Base-by-base conservation (phyloP, 2,888 invertebrate species). In the Pelosia muscerda region DNA sequence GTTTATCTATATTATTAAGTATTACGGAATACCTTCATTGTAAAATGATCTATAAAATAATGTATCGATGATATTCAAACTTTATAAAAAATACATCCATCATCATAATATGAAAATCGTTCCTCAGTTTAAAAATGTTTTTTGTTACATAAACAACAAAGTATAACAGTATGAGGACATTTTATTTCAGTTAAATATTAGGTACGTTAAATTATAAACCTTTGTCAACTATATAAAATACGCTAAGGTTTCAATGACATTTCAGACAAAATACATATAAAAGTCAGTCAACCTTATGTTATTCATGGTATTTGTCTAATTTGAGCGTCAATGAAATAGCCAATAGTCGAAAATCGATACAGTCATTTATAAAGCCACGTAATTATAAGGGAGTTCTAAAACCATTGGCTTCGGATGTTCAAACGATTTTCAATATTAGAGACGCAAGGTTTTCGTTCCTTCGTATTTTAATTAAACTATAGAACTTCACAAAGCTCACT, bases 381-480 rank as follows among this genome's bases (percentile, higher is more conserved):
- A 58, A 53, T 38, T 66, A 11, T 13, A 26, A 65, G 9, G 11
- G 23, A 28, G 34, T 53, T 66, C 23, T 2, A 61, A 66, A 66
- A n/a, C 19, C 42, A 34, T 38, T 31, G 60, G 22, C 23, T 56
- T 38, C 15, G 22, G 60, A 55, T 66, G 49, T 61, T 66, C 31
- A 49, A 38, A 22, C 38, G 56, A 55, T 61, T 61, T 56, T 56
- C 28, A 56, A 56, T 53, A 55, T 42, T 65, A 22, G 55, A 26
- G 56, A n/a, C 56, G 38, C 10, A 38, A 25, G 11, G 22, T 26
- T 65, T 31, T 60, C 34, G 34, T 53, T 31, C 60, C 55, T 66
- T 66, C 13, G 28, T 28, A 31, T 23, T 56, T 54, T 56, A 61
- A 49, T 66, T 61, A 49, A 11, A 54, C 25, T 54, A 28, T 22